Base-by-base conservation (phyloP, 1,140 invertebrate genomes). In the Tetramorium parvispinum region DNA sequence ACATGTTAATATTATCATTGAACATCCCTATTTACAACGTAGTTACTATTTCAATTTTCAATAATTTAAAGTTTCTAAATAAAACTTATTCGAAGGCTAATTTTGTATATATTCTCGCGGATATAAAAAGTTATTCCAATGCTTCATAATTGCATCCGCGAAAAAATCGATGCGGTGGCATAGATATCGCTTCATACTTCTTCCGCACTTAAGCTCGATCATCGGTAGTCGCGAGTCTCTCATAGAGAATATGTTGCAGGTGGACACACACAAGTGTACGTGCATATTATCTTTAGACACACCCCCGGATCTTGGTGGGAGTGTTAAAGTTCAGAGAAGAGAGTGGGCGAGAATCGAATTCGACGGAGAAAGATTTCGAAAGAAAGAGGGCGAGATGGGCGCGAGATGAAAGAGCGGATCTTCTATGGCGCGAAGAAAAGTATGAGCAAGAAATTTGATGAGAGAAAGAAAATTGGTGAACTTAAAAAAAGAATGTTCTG, bases 281-380 rank as follows among this genome's bases (percentile, higher is more conserved):
- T 89, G 85, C 83, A 89, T 76, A 86, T 92, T 91, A 92, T 91
- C 89, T 91, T 73, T 63, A 85, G 90, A 92, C 88, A 92, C 88
- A 92, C 89, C 88, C 90, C 78, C 79, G 81, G 61, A 37, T 63
- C 11, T 37, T 49, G 53, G 40, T 73, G 40, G 53, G 53, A 24
- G 6, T 59, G 51, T 37, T 2, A 18, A 81, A 21, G 32, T 71
- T 18, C 37, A 46, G 49, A 24, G 49, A 51, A 68, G 51, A 55
- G 27, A 11, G 51, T 57, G 32, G 24, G 37, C 18, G n/a, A 68
- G 68, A 83, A 70, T 57, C n/a, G 68, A 46, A 55, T 65, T 21
- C 53, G n/a, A 65, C 10, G 37, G 24, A 59, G n/a, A 65, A 53
- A 49, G 16, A 71, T 24, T 55, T 32, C 10, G n/a, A 85, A 66